Conservation (phyloP, 2,113 vertebrate genomes). For the Ochotona princeps region DNA sequence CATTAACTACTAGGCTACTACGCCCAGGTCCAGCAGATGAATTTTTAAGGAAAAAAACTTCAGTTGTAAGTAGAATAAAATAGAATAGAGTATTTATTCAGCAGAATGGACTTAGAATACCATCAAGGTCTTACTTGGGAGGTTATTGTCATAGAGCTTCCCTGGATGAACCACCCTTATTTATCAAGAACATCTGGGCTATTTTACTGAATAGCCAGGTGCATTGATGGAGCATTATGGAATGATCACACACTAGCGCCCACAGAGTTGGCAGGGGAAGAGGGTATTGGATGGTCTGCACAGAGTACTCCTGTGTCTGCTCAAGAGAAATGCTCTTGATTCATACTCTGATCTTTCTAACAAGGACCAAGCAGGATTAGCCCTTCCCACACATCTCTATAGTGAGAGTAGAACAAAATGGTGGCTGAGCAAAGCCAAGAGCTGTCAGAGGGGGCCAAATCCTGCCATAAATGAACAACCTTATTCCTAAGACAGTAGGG, state of each 20-base stretch:
- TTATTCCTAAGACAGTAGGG: neutral
- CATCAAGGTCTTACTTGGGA: neutral
- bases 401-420: neutral
- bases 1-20: no score
- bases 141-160: neutral
- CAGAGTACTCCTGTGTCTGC: neutral
- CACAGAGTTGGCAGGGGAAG: neutral
- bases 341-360: neutral
- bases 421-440: neutral
- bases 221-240: neutral
- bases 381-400: neutral
- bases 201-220: neutral
- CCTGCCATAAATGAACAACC: neutral
- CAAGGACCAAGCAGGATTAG: neutral
- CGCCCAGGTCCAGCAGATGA: neutral
- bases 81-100: neutral
- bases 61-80: no score
- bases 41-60: neutral
- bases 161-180: neutral
- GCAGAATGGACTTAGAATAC: neutral
- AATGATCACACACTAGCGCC: neutral
- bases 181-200: neutral
- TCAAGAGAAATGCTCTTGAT: conserved; percentile 1
- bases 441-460: neutral
- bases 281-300: neutral